These are phyloP conservation scores for Chrysotoxum bicinctum DNA, from an alignment of 2,888 invertebrate genomes.

Conservation along the genomic window DNA sequence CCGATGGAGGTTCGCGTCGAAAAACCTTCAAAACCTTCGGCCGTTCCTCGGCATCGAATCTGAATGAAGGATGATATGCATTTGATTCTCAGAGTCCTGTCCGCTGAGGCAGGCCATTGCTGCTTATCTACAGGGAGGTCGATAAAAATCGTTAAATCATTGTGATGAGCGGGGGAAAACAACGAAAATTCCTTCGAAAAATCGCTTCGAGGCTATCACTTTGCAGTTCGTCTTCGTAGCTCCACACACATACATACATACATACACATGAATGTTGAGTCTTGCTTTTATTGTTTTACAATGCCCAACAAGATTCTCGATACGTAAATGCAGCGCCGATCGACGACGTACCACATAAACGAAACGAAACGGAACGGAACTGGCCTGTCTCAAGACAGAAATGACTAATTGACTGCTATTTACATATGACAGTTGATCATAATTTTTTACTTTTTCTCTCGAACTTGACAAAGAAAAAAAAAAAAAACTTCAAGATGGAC, in stretches of 20 bases:
- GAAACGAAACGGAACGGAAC: constrained; percentile 24
- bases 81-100: constrained; percentile 56
- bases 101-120: constrained; percentile 1
- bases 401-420: constrained; percentile 73
- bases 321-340: neutral
- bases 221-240: constrained; percentile 18
- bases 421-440: constrained; percentile 73
- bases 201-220: constrained; percentile 68
- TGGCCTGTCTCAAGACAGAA: constrained; percentile 59
- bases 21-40: constrained; percentile 37
- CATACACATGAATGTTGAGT: constrained; percentile 19
- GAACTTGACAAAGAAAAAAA: neutral
- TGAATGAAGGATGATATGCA: constrained; percentile 68
- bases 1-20: constrained; percentile 42
- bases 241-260: constrained; percentile 16
- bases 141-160: constrained; percentile 67
- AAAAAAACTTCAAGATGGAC: neutral
- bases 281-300: constrained; percentile 65
- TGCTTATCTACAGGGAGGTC: constrained; percentile 72
- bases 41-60: neutral
- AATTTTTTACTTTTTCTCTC: constrained; percentile 32
- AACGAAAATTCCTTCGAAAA: constrained; percentile 66
- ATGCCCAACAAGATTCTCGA: constrained; percentile 29
- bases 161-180: constrained; percentile 20
- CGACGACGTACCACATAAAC: neutral